These are phyloP conservation scores for Sparidentex hasta DNA, from an alignment of 2,797 vertebrate genomes.

Conservation along the genomic window DNA sequence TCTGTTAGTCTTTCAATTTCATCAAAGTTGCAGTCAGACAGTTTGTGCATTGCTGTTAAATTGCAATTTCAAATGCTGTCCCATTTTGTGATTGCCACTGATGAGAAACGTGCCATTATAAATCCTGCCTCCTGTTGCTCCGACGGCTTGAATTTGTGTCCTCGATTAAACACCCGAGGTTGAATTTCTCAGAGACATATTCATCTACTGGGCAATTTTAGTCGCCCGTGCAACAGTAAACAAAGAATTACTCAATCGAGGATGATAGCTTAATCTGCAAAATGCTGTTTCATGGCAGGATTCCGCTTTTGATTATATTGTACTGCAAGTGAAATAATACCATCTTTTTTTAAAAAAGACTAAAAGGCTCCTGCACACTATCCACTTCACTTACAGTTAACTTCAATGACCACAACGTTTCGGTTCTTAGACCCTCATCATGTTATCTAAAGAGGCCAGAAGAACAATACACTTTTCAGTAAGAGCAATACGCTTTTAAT, in stretches of 20 bases:
- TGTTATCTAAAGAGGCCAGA: not conserved
- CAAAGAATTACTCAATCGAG: not conserved
- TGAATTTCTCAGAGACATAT: not conserved
- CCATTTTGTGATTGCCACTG: constrained; percentile 1
- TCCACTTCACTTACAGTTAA: no score
- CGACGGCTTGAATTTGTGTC: not conserved
- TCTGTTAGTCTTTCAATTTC: not conserved
- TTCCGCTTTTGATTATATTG: not conserved
- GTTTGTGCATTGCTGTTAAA: not conserved
- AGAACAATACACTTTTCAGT: not conserved
- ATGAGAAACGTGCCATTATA: not conserved
- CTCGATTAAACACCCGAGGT: not conserved
- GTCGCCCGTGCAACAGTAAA: not conserved
- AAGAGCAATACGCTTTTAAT: not conserved
- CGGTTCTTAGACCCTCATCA: no score
- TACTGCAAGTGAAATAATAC: no score
- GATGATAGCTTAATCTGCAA: not conserved
- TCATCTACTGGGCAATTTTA: not conserved
- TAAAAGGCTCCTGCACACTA: no score
- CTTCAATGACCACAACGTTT: no score
- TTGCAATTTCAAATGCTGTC: not conserved
- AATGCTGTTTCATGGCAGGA: not conserved
- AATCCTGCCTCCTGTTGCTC: not conserved
- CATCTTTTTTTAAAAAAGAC: no score
- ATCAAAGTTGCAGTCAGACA: not conserved